These are phyloP conservation scores for Glaucopsyche alexis DNA, from an alignment of 2,888 invertebrate genomes.

Conservation along the genomic window DNA sequence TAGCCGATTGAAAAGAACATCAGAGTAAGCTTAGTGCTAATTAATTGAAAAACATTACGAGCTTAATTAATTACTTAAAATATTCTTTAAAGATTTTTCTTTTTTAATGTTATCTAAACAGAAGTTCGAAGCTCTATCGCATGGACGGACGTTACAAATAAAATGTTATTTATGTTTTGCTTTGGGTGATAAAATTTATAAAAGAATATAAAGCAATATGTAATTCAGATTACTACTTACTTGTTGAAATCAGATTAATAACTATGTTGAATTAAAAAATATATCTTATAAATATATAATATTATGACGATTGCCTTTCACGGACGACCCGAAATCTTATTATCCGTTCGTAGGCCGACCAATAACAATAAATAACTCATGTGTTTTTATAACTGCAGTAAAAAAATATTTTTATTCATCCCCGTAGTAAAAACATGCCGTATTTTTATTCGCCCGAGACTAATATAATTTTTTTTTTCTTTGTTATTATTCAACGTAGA, in stretches of 20 bases:
- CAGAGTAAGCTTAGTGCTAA: not conserved
- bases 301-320: not conserved
- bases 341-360: constrained; percentile 8
- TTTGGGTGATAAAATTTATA: no score
- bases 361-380: constrained; percentile 25
- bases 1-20: constrained; percentile 4
- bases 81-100: not conserved
- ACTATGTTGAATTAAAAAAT: no score
- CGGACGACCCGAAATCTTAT: not conserved
- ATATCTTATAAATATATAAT: not conserved
- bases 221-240: no score
- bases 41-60: constrained; percentile 1
- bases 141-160: not conserved
- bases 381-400: constrained; percentile 19
- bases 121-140: not conserved
- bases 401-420: constrained; percentile 22
- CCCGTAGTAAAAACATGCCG: constrained; percentile 7
- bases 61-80: not conserved
- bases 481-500: not conserved
- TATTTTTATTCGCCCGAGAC: constrained; percentile 7
- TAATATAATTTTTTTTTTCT: not conserved
- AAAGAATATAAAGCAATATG: no score
- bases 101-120: not conserved
- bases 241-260: no score
- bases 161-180: not conserved